A percentile compares a stretch with the other conserved stretches of the same genome.
Conservation (phyloP, 1,140 invertebrate species). For the fruit fly (Drosophila melanogaster) region Release_6_plus_ISO1_MT NT_033777.3:17888001-17888500, state of each 20-base stretch:
- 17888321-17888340: conserved; percentile 38
- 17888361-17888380: conserved; percentile 77
- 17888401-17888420: conserved; percentile 30
- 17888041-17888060: conserved; percentile 8
- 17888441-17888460: conserved; percentile 60
- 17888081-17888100: conserved; percentile 2
- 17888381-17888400: conserved; percentile 73
- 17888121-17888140: conserved; percentile 66
- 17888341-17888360: conserved; percentile 79
- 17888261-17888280: conserved; percentile 36
- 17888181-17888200: conserved; percentile 52
- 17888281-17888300: conserved; percentile 41
- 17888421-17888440: conserved; percentile 37
- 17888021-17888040: conserved; percentile 12
- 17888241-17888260: conserved; percentile 26
- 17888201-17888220: conserved; percentile 63
- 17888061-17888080: conserved; percentile 13
- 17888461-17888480: conserved; percentile 23
- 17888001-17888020: conserved; percentile 3
- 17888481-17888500: conserved; percentile 18
- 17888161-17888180: conserved; percentile 52
- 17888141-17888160: conserved; percentile 72
- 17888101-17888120: conserved; percentile 52
- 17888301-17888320: conserved; percentile 42
- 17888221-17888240: conserved; percentile 68